Base-by-base conservation (phyloP, 2,888 invertebrate species). In the Caenorhabditis becei region DNA sequence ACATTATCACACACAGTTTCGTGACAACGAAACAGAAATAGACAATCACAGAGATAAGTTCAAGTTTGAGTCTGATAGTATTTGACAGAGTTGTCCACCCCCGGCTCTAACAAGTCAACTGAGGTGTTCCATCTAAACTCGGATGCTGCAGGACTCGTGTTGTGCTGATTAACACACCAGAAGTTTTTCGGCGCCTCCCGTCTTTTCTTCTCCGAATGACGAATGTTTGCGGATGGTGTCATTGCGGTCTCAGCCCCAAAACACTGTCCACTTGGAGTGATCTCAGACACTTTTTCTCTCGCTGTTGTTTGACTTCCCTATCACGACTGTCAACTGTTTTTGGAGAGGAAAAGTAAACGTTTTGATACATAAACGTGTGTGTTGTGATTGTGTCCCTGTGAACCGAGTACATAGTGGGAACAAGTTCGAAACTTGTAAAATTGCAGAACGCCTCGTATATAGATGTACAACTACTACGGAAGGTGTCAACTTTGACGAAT, bases 271-370 rank as follows among this genome's bases (percentile, higher is more conserved):
- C 47, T 47, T 47, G 47, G 47, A 47, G 10, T n/a, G 26, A 26
- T 54, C 54, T 54, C 54, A 16, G n/a, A 28, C 54, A n/a, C 54
- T 54, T 32, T 54, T 54, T 28, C 53, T 53, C 35, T n/a, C 24
- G 26, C 16, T 51, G 26, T 66, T 74, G 58, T 74, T 74, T 74
- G 74, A 65, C 74, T 74, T 74, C 74, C 74, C 74, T 74, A 74
- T 74, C 74, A 74, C 74, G 74, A 74, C 35, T 35, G 35, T 26
- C 56, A 66, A 74, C 56, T 58, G 49, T 58, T 54, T 62, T 56
- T 44, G 41, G 44, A 28, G 44, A 44, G 49, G 8, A 28, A 41
- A 37, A 51, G 56, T 44, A 44, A 47, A 67, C 56, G 14, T 20
- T 41, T 53, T 26, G 51, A 51, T 44, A 28, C 16, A 47, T 47